Conservation (phyloP, 2,113 vertebrate species). For the Halcyon senegalensis region DNA sequence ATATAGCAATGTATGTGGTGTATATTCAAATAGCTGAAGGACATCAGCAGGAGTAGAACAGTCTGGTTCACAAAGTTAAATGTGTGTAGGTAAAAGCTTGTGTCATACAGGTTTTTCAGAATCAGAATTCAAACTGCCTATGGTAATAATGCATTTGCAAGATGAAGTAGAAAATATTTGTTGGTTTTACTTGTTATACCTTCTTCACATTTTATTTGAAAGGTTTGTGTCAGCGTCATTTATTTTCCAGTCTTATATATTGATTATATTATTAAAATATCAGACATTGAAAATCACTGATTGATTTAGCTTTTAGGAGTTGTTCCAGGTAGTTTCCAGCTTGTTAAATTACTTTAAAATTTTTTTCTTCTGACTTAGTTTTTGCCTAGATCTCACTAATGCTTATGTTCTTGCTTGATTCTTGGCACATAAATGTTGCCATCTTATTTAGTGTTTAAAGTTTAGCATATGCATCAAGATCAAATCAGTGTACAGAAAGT, state of each 20-base stretch:
- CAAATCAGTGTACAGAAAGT: background rate
- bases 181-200: background rate
- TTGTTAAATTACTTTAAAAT: background rate
- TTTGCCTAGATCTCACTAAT: background rate
- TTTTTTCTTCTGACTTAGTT: background rate
- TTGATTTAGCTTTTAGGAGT: background rate
- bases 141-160: background rate
- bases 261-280: background rate
- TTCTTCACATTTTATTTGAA: background rate
- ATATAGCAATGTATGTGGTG: background rate
- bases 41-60: background rate
- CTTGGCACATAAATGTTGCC: background rate
- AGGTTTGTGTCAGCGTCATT: background rate
- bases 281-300: background rate
- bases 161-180: background rate
- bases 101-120: background rate
- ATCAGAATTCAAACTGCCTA: background rate
- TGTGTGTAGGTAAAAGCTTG: background rate
- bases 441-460: background rate
- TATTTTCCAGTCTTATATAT: background rate
- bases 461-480: background rate
- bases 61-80: background rate
- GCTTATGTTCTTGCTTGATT: background rate
- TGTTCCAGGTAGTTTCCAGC: background rate
- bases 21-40: background rate